These are phyloP conservation scores for Lepus americanus DNA, from an alignment of 2,113 vertebrate genomes.

Conservation along the genomic window DNA sequence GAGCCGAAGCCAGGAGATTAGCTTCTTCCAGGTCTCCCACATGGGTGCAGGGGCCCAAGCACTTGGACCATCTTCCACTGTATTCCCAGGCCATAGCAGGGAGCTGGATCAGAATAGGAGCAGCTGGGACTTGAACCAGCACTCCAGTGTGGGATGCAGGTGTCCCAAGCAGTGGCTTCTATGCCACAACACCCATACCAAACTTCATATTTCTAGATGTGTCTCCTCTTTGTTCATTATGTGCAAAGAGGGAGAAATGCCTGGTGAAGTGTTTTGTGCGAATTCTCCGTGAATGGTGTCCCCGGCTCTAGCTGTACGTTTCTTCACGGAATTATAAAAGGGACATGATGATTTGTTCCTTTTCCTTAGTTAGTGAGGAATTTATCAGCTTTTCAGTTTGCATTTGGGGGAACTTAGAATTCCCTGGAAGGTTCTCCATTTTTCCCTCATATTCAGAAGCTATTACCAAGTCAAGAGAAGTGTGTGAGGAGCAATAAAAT, in stretches of 20 bases:
- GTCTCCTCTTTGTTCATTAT: neutral
- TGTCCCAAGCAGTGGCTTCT: no score
- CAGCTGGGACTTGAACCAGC: no score
- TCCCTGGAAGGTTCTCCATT: neutral
- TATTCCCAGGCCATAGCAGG: no score
- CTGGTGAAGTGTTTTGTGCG: neutral
- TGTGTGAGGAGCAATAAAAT: conserved; percentile 7
- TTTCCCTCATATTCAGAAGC: conserved; percentile 10
- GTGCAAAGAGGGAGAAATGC: neutral
- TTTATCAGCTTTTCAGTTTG: neutral
- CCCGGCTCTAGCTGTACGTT: neutral
- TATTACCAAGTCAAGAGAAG: neutral
- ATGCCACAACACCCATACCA: no score
- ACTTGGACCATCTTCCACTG: no score
- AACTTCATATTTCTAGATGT: no score
- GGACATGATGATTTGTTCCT: neutral
- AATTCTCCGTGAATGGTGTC: neutral
- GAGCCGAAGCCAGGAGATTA: no score
- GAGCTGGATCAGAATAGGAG: no score
- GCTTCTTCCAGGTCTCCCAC: no score
- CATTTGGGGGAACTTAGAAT: neutral
- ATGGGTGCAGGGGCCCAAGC: no score
- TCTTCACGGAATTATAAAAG: neutral
- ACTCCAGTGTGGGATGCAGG: no score
- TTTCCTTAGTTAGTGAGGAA: neutral